Base-by-base conservation (phyloP, 2,888 invertebrate species). In the Elgonia sp. region DNA sequence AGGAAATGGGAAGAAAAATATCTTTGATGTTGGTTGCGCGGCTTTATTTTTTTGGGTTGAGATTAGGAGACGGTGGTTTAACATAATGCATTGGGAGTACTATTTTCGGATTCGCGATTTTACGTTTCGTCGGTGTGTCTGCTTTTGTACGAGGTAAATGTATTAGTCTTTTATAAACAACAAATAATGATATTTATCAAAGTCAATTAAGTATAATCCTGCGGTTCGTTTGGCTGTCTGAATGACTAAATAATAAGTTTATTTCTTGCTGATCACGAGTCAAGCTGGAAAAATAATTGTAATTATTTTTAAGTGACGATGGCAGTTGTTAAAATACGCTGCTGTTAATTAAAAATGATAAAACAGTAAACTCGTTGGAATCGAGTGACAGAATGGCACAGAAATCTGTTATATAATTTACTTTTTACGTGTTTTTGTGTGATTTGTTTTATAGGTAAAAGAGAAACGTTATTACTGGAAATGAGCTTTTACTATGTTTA, bases 321-420 rank as follows among this genome's bases (percentile, higher is more conserved):
- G 29, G 29, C 29, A 29, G 29, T 29, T 29, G 29, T 29, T 29
- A 5, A 29, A 29, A 29, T 29, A 29, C 29, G 5, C 29, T 29
- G 29, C 29, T 29, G 53, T 53, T 21, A 12, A 57, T 57, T 57
- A 14, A 37, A 29, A 62, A 62, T 65, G 40, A 18, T 3, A 29
- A 65, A 67, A 69, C 53, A 72, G 39, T 55, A 55, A 55, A 37
- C 55, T 29, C 39, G 29, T 55, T 55, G 53, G 18, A 55, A 37
- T 55, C 70, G 39, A 55, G 55, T 72, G 70, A 55, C 39, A 55
- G 55, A 72, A 55, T 39, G 70, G 39, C 18, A 55, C 55, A 39
- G 55, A 72, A 72, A 55, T 72, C 37, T 55, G 70, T 72, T 72
- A 72, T 72, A 55, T 39, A 55, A 55, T 72, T 55, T 53, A 72